Evolutionary conservation across 2,888 invertebrate genomes (phyloP), one percentile per base, ranked within the genome.

Genomic region (Shargacucullia verbasci): DNA sequence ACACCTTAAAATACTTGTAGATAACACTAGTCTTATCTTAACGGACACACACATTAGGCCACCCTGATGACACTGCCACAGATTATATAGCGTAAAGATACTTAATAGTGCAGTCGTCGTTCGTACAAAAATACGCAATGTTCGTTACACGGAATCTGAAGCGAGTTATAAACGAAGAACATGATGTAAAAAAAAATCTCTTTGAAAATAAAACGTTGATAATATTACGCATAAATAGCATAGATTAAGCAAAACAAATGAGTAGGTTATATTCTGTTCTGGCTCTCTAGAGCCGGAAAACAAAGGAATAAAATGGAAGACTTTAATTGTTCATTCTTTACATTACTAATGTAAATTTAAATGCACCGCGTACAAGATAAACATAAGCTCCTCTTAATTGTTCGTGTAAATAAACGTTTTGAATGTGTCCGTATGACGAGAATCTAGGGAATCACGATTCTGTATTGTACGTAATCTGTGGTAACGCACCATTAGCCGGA

Each of bases 21-120:
- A 58, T 65, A 58, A 49, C 27, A 27, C 13, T 25, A 9, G 34
- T 29, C n/a, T 69, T 57, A 70, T 62, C 65, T 7, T 52, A 68
- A 68, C 34, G 20, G 31, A 8, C 8, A 14, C 11, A 46, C 41
- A 54, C 66, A 60, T 74, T 60, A 67, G 35, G 37, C 58, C 55
- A 67, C 49, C 41, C 11, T 27, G 43, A 14, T 45, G 25, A 25
- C 45, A 49, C 31, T 14, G 20, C 31, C 27, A 25, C 11, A 33
- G 56, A 69, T 38, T 33, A 29, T 1, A 4, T 9, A 14, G 7
- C 4, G 15, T 43, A 65, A 34, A 34, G 44, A 59, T 48, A 27
- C 13, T 43, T 43, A 12, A 29, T 35, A 0, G 10, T 54, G 7
- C 12, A 11, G 2, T 12, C 31, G 35, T 45, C 5, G 10, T 33